phyloP scores from a whole-genome alignment of 2,797 vertebrate species.

The Melanotaenia nigrans region DNA sequence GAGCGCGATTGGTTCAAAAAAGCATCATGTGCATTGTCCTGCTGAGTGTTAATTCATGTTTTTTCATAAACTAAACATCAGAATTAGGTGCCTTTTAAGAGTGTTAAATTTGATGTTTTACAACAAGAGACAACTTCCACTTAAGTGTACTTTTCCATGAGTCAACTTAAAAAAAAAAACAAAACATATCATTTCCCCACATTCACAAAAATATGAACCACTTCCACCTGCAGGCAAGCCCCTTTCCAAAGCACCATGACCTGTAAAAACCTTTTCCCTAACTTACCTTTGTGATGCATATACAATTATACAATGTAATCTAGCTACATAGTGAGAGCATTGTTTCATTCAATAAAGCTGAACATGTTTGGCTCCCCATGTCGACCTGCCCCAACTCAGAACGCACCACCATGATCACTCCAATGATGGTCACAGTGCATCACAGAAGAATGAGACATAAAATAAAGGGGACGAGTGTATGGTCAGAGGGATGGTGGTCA shows the following conservation, averaged over 20 bases:
- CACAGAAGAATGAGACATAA: slow-evolving; percentile 51
- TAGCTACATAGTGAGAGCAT: slow-evolving; percentile 74
- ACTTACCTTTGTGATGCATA: slow-evolving; percentile 70
- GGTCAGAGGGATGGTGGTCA: slow-evolving; percentile 35
- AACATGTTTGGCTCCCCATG: slow-evolving; percentile 13
- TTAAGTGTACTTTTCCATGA: slow-evolving; percentile 35
- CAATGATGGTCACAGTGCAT: slow-evolving; percentile 69
- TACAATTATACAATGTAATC: slow-evolving; percentile 74
- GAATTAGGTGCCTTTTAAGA: not conserved
- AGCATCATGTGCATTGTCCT: slow-evolving; percentile 22
- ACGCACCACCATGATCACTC: slow-evolving; percentile 34
- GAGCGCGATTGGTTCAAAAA: slow-evolving; percentile 43
- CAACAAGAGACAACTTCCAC: slow-evolving; percentile 45
- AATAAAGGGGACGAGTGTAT: slow-evolving; percentile 32
- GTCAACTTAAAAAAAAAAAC: slow-evolving; percentile 20
- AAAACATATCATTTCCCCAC: slow-evolving; percentile 10
- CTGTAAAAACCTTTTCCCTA: slow-evolving; percentile 61
- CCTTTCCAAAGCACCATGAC: slow-evolving; percentile 68
- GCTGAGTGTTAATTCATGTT: slow-evolving; percentile 9
- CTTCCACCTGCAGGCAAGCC: slow-evolving; percentile 63
- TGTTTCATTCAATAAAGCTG: slow-evolving; percentile 58
- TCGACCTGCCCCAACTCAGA: slow-evolving; percentile 4
- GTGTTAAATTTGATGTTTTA: slow-evolving; percentile 44
- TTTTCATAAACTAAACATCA: not conserved
- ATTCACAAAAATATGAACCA: slow-evolving; percentile 53